Evolutionary conservation across 2,888 invertebrate genomes (phyloP), one percentile per base, ranked within the genome.

Genomic region (Drosophila nr. fundita): DNA sequence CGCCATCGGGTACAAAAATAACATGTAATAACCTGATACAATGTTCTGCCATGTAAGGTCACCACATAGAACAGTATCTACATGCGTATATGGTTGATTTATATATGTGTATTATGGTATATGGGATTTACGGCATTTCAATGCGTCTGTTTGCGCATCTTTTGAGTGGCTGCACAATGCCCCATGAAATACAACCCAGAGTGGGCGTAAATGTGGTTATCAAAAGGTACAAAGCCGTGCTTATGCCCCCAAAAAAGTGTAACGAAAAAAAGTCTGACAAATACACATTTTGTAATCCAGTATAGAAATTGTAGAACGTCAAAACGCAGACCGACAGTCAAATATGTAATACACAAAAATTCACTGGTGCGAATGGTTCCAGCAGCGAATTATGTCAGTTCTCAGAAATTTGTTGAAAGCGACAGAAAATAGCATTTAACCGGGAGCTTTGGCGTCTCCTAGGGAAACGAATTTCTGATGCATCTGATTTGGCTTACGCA

Each of bases 191-290:
- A 60, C 30, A 57, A 42, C 53, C 63, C 34, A 50, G 55, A 54
- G 68, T 70, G 73, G 69, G 72, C 73, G 70, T 65, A 70, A 84
- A 84, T 87, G 67, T 70, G 73, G 67, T 77, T 73, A 87, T 80
- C 60, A 69, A 61, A 71, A 68, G 78, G 79, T 75, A 77, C 68
- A 83, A 71, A 73, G 76, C 76, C 80, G 63, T 54, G 63, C 68
- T 54, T 67, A 59, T 54, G 67, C n/a, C 45, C 59, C 59, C 42
- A 21, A 68, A 68, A 63, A 53, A 42, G 49, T 60, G 54, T 18
- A 30, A 71, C 62, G 40, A 61, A 69, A 70, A 78, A 73, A 70
- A 24, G 61, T 50, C 68, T 67, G 54, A 59, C 73, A 73, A 69
- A 70, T 40, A 57, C 64, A 62, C 60, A 66, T 80, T 78, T 78